Percentiles rank a stretch among this genome's conserved stretches.
These are phyloP conservation scores for Masnerella sp. DNA, from an alignment of 2,888 invertebrate genomes.

Conservation along the genomic window DNA sequence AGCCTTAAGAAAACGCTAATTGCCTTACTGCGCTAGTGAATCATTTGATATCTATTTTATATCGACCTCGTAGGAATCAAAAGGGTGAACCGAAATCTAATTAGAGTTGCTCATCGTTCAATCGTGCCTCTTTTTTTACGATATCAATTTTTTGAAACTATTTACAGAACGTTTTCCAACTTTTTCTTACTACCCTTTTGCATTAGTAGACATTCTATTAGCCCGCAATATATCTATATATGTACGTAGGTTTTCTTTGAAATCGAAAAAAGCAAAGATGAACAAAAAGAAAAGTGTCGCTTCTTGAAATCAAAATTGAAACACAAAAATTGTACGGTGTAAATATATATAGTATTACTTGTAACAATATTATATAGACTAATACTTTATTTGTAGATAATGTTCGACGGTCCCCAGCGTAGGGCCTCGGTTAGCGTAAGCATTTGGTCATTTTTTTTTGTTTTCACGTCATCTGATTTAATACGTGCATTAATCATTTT, in stretches of 20 bases:
- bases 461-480: constrained; percentile 18
- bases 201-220: no score
- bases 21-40: constrained; percentile 45
- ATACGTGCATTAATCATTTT: constrained; percentile 8
- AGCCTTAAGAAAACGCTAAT: constrained; percentile 38
- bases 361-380: constrained; percentile 13
- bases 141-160: constrained; percentile 7
- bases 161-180: constrained; percentile 15
- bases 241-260: neutral
- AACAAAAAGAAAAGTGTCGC: no score
- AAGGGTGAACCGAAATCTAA: neutral
- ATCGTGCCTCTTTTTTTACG: constrained; percentile 34
- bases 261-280: neutral
- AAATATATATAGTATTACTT: constrained; percentile 38
- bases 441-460: constrained; percentile 16
- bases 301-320: neutral
- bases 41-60: constrained; percentile 42
- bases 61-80: constrained; percentile 29
- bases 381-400: constrained; percentile 35
- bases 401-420: constrained; percentile 17
- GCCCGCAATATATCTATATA: neutral
- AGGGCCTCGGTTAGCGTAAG: constrained; percentile 13
- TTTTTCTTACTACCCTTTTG: neutral
- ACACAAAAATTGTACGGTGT: constrained; percentile 21
- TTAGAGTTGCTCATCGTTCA: constrained; percentile 34